phyloP scores from a whole-genome alignment of 2,113 vertebrate genomes.

The Gavia stellata region DNA sequence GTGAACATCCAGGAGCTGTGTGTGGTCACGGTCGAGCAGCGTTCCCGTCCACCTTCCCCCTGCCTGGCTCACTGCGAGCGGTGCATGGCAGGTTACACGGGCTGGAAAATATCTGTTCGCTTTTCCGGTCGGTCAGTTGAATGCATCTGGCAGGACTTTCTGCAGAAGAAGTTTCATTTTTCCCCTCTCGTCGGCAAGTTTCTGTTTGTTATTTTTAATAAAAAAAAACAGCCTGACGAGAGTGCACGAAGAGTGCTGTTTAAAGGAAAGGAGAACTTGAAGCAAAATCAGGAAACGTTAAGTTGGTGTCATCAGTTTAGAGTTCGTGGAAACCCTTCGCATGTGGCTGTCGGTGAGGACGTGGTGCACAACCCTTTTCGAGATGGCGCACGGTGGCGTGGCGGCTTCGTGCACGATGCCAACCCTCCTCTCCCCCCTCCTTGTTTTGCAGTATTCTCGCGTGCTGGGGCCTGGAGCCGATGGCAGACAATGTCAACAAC shows the following conservation, averaged over 20 bases:
- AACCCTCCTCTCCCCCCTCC: not conserved
- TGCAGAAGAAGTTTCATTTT: not conserved
- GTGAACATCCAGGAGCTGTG: not conserved
- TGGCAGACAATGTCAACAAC: conserved; percentile 89
- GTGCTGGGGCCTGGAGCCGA: conserved; percentile 57
- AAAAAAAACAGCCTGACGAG: not conserved
- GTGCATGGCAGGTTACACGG: not conserved
- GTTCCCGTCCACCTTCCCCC: not conserved
- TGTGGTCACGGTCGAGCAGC: accelerated
- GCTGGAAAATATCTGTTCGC: not conserved
- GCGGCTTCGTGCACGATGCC: accelerated
- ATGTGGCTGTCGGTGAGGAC: not conserved
- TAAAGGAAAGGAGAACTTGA: not conserved
- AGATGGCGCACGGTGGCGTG: accelerated
- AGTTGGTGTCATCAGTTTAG: not conserved
- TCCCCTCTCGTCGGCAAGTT: not conserved
- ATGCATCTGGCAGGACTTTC: not conserved
- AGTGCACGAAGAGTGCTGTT: not conserved
- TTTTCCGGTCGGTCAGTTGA: not conserved
- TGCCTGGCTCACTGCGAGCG: not conserved
- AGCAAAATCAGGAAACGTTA: not conserved
- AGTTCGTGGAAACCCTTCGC: not conserved
- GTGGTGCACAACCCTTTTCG: accelerated
- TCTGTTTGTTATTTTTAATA: not conserved
- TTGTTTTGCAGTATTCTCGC: not conserved